Evolutionary conservation across 2,113 vertebrate genomes (phyloP), one percentile per base, ranked within the genome.

Genomic region (Eulemur macaco): DNA sequence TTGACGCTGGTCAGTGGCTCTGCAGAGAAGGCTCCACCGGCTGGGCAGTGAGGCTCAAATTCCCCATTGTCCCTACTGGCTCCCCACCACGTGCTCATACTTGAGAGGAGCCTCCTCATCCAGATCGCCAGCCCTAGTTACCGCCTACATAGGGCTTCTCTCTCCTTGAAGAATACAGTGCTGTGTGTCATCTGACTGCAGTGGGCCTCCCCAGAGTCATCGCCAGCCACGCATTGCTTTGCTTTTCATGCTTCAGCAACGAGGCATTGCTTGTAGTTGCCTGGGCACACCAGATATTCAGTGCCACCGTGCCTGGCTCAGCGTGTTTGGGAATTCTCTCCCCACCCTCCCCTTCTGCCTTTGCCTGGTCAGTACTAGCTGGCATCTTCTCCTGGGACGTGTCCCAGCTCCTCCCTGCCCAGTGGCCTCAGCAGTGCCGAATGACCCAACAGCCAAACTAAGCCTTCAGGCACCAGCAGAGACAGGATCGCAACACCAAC

Each of bases 21-120:
- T 27, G 8, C 21, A 17, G 13, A 39, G 56, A 9, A 18, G 17
- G 12, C 1, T 0, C 11, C 42, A 1, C 0, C 0, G 2, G 8
- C 31, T 47, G 45, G 56, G 9, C 14, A 23, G 7, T 0, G 21
- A 86, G 25, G 47, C 56, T 18, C 0, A 0, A 20, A 11, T 12
- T 58, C 6, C 4, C 47, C 25, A 3, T 34, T 2, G 14, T 17
- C n/a, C 1, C 31, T 56, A 39, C 1, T 12, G 31, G 18, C 27
- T 34, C 66, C n/a, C 25, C 21, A 18, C 45, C 21, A 5, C 3
- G 8, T 21, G 1, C 37, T 7, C 18, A 11, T 77, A 11, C 25
- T 54, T 50, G 11, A 7, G 1, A 6, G 6, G n/a, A 86, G 23
- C 4, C 21, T 4, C 29, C 34, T 47, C 20, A 0, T 10, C 45